These are phyloP conservation scores for Agonopterix heracliana DNA, from an alignment of 2,888 invertebrate species.

Conservation along the genomic window DNA sequence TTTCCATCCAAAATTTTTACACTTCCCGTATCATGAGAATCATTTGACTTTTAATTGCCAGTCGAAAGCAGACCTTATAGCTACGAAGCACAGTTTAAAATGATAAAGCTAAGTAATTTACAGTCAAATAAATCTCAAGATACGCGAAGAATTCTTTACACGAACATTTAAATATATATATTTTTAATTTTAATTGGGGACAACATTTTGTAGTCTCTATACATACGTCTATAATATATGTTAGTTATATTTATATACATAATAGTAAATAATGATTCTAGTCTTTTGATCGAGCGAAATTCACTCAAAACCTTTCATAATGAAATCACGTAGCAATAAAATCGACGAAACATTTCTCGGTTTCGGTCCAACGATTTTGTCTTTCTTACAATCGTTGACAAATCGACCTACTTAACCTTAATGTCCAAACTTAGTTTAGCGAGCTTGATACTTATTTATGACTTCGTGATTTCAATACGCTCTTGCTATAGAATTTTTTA, in stretches of 20 bases:
- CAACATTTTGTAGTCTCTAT: conserved; percentile 1
- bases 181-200: conserved; percentile 1
- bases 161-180: not conserved
- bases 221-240: not conserved
- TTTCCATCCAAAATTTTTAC: too few relatives aligned
- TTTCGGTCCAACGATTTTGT: not conserved
- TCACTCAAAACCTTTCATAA: not conserved
- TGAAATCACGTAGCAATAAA: not conserved
- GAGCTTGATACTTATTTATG: too few relatives aligned
- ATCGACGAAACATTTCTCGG: not conserved
- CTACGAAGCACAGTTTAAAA: too few relatives aligned
- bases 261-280: not conserved
- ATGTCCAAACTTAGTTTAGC: too few relatives aligned
- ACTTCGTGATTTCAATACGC: too few relatives aligned
- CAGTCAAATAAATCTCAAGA: too few relatives aligned
- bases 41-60: too few relatives aligned
- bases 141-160: not conserved
- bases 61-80: too few relatives aligned
- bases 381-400: not conserved
- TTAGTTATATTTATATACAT: not conserved
- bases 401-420: too few relatives aligned
- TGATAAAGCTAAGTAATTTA: too few relatives aligned
- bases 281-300: not conserved
- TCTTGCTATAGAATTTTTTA: too few relatives aligned
- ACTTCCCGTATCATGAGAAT: too few relatives aligned